Percentiles rank a stretch among this genome's conserved stretches.
These are phyloP conservation scores for Protosalanx chinensis DNA, from an alignment of 2,797 vertebrate species.

Conservation along the genomic window DNA sequence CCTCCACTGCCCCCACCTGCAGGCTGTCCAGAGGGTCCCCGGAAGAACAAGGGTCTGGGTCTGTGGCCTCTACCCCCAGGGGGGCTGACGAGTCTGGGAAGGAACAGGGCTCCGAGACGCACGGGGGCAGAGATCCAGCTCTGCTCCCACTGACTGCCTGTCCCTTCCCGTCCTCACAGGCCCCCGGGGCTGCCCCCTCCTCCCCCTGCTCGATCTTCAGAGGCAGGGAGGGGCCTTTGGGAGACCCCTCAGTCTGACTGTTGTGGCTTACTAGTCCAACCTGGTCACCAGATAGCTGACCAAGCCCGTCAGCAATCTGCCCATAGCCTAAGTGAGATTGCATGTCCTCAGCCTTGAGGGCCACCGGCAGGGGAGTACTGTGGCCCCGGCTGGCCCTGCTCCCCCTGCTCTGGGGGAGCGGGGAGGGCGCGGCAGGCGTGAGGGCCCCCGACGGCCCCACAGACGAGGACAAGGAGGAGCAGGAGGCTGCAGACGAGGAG, in stretches of 20 bases:
- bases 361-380: constrained; percentile 34
- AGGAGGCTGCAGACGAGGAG: constrained; percentile 68
- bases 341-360: constrained; percentile 81
- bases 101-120: constrained; percentile 49
- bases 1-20: constrained; percentile 47
- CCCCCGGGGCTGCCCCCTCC: constrained; percentile 32
- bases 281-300: constrained; percentile 22
- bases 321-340: constrained; percentile 64
- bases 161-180: constrained; percentile 38
- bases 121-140: constrained; percentile 25
- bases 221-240: constrained; percentile 69
- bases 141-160: constrained; percentile 61
- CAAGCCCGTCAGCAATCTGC: constrained; percentile 52
- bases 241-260: constrained; percentile 41
- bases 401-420: constrained; percentile 48
- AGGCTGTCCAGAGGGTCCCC: constrained; percentile 65
- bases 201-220: constrained; percentile 80
- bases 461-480: constrained; percentile 72
- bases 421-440: constrained; percentile 58
- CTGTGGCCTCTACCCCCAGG: constrained; percentile 48
- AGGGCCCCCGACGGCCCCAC: constrained; percentile 62
- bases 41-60: constrained; percentile 61
- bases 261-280: constrained; percentile 40
- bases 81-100: constrained; percentile 66
- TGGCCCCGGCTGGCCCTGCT: constrained; percentile 24